phyloP scores from a whole-genome alignment of 2,113 vertebrate species.

The human (Homo sapiens) region DNA sequence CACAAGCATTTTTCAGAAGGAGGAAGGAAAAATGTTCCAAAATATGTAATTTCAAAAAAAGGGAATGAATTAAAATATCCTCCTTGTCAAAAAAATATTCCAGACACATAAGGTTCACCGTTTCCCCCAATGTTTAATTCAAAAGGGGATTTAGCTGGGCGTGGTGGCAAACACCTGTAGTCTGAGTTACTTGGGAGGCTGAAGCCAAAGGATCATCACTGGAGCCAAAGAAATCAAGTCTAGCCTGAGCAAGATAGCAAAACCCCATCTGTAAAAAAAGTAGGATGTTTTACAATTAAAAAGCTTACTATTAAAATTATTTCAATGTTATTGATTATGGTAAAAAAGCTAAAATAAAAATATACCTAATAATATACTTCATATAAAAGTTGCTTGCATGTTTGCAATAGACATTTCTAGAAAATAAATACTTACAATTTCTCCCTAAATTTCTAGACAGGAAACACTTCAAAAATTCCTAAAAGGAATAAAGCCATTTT shows the following conservation, averaged over 20 bases:
- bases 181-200: background rate
- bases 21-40: background rate
- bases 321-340: background rate
- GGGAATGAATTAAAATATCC: background rate
- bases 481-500: slow-evolving; percentile 62
- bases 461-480: background rate
- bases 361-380: background rate
- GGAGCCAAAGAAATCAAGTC: background rate
- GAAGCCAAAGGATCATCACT: background rate
- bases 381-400: background rate
- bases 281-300: background rate
- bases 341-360: background rate
- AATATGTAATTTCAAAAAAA: background rate
- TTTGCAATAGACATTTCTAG: background rate
- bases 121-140: background rate
- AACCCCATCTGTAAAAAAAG: background rate
- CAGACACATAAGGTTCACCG: background rate
- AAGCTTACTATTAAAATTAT: background rate
- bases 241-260: background rate
- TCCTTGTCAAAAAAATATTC: background rate
- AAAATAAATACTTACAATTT: background rate
- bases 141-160: background rate
- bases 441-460: background rate
- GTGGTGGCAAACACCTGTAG: background rate
- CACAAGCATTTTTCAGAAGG: background rate